Conservation (phyloP, 2,113 vertebrate species). For the Zapus hudsonius region DNA sequence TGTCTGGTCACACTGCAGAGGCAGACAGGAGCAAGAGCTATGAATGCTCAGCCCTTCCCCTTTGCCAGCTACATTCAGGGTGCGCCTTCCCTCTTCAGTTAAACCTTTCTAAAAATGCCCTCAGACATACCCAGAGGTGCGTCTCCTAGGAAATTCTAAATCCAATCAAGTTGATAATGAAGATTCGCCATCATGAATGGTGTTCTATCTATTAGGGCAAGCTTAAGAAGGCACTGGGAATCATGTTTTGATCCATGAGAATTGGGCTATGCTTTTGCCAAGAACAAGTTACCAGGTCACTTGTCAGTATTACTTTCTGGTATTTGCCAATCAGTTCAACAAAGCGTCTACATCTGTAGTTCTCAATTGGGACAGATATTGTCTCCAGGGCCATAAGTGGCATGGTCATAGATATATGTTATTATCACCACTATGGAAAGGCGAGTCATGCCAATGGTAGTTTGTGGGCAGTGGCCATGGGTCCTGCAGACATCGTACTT, state of each 20-base stretch:
- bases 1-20: background rate
- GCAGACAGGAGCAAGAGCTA: background rate
- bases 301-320: background rate
- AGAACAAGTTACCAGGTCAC: background rate
- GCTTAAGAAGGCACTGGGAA: background rate
- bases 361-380: background rate
- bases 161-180: too few relatives aligned
- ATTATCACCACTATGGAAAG: background rate
- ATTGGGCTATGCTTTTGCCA: background rate
- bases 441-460: background rate
- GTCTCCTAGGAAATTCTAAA: too few relatives aligned
- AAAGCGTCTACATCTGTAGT: background rate
- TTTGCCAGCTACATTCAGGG: background rate
- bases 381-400: background rate
- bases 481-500: background rate
- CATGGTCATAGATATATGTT: background rate
- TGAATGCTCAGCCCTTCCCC: background rate
- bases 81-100: background rate
- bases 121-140: background rate
- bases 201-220: too few relatives aligned
- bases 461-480: background rate
- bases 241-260: too few relatives aligned
- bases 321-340: background rate
- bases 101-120: background rate
- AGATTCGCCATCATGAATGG: too few relatives aligned